These are phyloP conservation scores for Sesia apiformis DNA, from an alignment of 2,888 invertebrate species.

Conservation along the genomic window DNA sequence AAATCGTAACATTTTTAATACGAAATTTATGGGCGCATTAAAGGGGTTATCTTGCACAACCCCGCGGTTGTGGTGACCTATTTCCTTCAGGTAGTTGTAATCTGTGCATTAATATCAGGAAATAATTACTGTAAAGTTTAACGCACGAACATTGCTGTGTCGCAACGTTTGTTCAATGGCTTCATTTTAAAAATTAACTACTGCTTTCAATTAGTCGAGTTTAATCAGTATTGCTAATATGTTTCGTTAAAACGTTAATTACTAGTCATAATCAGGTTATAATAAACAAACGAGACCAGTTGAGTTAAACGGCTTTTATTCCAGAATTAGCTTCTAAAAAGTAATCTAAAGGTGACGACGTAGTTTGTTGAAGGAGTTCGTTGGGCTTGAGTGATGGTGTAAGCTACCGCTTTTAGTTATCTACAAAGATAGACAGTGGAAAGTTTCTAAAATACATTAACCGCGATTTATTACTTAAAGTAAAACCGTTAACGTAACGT, in stretches of 20 bases:
- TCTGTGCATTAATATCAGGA: constrained; percentile 40
- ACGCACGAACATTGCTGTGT: constrained; percentile 20
- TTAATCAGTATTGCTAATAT: no score
- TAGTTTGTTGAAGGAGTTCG: constrained; percentile 13
- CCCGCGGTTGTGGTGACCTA: constrained; percentile 42
- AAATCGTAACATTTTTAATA: constrained; percentile 17
- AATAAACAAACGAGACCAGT: no score
- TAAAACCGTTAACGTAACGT: constrained; percentile 15
- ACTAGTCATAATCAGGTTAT: no score
- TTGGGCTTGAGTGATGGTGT: constrained; percentile 19
- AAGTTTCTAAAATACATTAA: constrained; percentile 26
- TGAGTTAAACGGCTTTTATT: neutral
- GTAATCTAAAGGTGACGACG: constrained; percentile 1
- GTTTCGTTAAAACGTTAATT: no score
- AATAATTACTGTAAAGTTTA: constrained; percentile 20
- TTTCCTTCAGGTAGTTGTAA: constrained; percentile 34
- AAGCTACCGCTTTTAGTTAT: constrained; percentile 15
- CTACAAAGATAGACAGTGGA: constrained; percentile 15
- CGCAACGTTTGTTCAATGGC: constrained; percentile 23
- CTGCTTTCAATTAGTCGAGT: no score
- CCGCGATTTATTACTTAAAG: constrained; percentile 24
- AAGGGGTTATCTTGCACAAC: constrained; percentile 43
- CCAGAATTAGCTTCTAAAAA: neutral
- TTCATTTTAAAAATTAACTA: no score
- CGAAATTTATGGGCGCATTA: constrained; percentile 33